Conservation (phyloP, 2,113 vertebrate genomes). For the Epinephelus lanceolatus region DNA sequence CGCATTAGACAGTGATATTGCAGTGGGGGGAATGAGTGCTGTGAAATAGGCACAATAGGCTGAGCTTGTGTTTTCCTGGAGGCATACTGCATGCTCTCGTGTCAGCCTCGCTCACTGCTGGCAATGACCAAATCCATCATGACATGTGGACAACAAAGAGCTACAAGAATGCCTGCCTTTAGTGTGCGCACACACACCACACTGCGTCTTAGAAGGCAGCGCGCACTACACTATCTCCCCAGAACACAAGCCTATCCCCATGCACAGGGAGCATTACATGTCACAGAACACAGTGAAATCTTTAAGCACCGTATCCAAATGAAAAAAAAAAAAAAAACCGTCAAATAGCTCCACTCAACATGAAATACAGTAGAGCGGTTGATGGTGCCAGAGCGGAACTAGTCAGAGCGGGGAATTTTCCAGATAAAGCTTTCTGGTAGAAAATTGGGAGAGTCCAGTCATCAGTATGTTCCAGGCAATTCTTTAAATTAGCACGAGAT, state of each 20-base stretch:
- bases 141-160: constrained; percentile 85
- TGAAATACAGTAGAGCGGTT: constrained; percentile 65
- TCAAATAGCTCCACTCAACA: constrained; percentile 69
- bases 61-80: constrained; percentile 79
- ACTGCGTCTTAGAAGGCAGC: constrained; percentile 55
- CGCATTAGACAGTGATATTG: constrained; percentile 57
- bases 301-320: constrained; percentile 78
- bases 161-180: constrained; percentile 69
- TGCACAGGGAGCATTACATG: constrained; percentile 75
- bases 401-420: constrained; percentile 55
- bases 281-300: constrained; percentile 78
- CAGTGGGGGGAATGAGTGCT: constrained; percentile 43
- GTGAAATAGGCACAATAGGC: constrained; percentile 73
- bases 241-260: constrained; percentile 74
- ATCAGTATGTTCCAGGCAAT: constrained; percentile 81
- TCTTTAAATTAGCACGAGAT: constrained; percentile 85
- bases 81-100: constrained; percentile 74
- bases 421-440: constrained; percentile 74
- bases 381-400: constrained; percentile 64
- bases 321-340: constrained; percentile 39
- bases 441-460: constrained; percentile 80
- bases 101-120: constrained; percentile 77
- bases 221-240: constrained; percentile 66
- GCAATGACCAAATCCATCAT: constrained; percentile 80
- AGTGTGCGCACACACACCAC: constrained; percentile 34